Percentiles rank a stretch among this genome's conserved stretches.
phyloP scores from a whole-genome alignment of 1,140 invertebrate species.

The Prorops nasuta region DNA sequence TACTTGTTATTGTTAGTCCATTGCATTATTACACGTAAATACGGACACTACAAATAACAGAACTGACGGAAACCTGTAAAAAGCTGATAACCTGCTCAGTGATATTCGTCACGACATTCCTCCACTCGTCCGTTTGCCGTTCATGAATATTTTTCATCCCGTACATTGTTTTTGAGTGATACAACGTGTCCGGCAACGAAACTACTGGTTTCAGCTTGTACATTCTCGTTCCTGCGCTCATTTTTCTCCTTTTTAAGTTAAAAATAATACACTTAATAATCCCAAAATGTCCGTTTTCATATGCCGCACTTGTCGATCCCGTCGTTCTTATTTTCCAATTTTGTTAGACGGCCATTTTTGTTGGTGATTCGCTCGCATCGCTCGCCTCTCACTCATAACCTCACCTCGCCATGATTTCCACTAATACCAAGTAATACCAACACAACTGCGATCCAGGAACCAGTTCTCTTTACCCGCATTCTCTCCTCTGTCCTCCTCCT shows the following conservation, averaged over 20 bases:
- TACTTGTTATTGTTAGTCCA: not conserved
- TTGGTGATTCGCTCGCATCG: too few relatives aligned
- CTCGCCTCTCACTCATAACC: too few relatives aligned
- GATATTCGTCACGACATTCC: slow-evolving; percentile 58
- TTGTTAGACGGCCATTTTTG: slow-evolving; percentile 31
- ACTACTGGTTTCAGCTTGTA: slow-evolving; percentile 61
- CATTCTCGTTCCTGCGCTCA: slow-evolving; percentile 52
- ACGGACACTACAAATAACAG: too few relatives aligned
- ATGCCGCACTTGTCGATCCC: not conserved
- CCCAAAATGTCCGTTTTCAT: slow-evolving; percentile 3
- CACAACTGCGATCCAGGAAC: too few relatives aligned
- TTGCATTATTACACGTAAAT: slow-evolving; percentile 3
- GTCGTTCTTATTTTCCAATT: slow-evolving; percentile 26
- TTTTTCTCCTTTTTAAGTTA: slow-evolving; percentile 21
- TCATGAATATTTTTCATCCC: slow-evolving; percentile 62
- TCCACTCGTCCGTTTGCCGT: slow-evolving; percentile 41
- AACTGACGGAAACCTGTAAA: slow-evolving; percentile 64
- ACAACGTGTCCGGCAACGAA: slow-evolving; percentile 48
- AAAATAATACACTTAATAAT: too few relatives aligned
- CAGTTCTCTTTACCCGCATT: too few relatives aligned
- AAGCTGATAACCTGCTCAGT: slow-evolving; percentile 69
- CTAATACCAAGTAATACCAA: not conserved
- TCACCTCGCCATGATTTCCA: slow-evolving; percentile 3
- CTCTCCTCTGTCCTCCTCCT: too few relatives aligned
- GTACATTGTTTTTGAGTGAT: slow-evolving; percentile 64